Conservation (phyloP, 2,113 vertebrate species). For the Galemys pyrenaicus region DNA sequence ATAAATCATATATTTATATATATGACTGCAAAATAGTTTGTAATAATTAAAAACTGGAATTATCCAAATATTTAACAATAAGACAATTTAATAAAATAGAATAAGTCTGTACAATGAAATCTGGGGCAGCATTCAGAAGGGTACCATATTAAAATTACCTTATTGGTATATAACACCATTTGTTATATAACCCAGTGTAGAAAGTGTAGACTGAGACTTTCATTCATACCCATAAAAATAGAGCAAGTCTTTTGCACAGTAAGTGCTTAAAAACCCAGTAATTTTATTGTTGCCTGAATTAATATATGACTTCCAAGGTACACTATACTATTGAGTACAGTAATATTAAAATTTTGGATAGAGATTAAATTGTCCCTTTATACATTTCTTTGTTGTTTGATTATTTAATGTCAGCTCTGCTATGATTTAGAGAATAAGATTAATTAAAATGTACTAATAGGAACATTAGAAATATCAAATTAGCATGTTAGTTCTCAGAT, state of each 20-base stretch:
- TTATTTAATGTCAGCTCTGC: background rate
- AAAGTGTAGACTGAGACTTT: background rate
- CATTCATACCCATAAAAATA: background rate
- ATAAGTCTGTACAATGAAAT: background rate
- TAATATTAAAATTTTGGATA: background rate
- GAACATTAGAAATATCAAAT: background rate
- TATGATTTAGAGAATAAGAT: background rate
- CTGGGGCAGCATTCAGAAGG: background rate
- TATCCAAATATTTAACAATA: background rate
- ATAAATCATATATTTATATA: background rate
- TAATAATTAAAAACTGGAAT: background rate
- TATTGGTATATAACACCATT: background rate
- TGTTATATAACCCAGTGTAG: background rate
- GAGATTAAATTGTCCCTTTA: background rate
- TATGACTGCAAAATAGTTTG: background rate
- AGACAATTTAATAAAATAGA: background rate
- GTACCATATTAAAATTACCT: background rate
- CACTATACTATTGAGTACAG: too few relatives aligned
- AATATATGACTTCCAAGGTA: background rate
- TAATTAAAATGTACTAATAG: background rate
- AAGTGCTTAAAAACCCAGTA: background rate
- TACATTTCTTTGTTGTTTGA: background rate
- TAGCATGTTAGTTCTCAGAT: background rate
- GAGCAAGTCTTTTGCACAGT: background rate
- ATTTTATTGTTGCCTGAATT: background rate